A percentile compares a stretch with the other conserved stretches of the same genome.
Conservation (phyloP, 2,888 invertebrate genomes). For the Drosophila ezoana region DNA sequence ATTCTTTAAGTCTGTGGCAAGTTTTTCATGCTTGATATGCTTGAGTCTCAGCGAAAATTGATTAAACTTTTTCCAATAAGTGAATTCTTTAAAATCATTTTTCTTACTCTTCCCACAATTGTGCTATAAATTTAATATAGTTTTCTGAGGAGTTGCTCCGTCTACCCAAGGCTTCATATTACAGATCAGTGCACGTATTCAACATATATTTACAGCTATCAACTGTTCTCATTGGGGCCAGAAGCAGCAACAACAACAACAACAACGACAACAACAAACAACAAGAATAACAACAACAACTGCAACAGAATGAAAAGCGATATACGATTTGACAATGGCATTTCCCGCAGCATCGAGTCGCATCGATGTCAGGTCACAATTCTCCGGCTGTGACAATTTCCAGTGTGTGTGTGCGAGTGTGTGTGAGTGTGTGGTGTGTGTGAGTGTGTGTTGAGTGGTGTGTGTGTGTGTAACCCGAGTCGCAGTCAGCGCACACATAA, state of each 20-base stretch:
- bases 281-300: conserved; percentile 1
- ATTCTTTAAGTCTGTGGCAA: too few species aligned
- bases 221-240: too few species aligned
- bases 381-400: conserved; percentile 20
- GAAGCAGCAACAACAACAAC: not conserved
- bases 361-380: conserved; percentile 45
- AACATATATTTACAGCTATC: conserved; percentile 5
- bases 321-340: conserved; percentile 37
- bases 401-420: conserved; percentile 5
- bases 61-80: too few species aligned
- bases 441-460: conserved; percentile 6
- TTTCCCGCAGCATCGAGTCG: conserved; percentile 16
- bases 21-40: too few species aligned
- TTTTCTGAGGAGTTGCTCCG: not conserved
- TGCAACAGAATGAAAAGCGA: conserved; percentile 26
- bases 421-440: conserved; percentile 3
- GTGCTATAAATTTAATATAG: too few species aligned
- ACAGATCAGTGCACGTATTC: not conserved
- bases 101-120: too few species aligned
- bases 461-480: conserved; percentile 33
- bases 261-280: not conserved
- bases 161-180: not conserved
- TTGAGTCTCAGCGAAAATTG: too few species aligned
- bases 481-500: conserved; percentile 14
- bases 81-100: not conserved